Evolutionary conservation across 1,140 invertebrate species (phyloP).

Genomic region (Druon quercuslanigerum): DNA sequence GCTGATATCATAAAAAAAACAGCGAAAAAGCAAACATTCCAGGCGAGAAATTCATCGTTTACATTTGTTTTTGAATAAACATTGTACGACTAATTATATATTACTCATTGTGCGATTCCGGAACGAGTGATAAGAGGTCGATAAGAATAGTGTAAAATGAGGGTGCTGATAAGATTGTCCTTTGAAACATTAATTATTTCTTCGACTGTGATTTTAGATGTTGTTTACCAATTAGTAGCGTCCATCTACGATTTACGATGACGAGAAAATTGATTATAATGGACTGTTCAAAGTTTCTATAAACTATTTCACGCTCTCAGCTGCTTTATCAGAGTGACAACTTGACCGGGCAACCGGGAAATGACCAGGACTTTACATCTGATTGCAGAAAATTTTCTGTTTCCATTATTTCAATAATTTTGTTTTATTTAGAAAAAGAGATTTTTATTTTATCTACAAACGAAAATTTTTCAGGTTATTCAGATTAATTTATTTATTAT

Average conservation of each 20-base stretch:
- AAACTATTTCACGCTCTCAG: not conserved
- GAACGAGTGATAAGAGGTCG: conserved; percentile 9
- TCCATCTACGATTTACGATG: conserved; percentile 10
- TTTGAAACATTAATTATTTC: not conserved
- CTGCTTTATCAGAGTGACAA: not conserved
- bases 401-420: no score
- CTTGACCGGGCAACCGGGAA: no score
- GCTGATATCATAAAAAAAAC: not conserved
- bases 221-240: conserved; percentile 20
- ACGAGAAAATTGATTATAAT: conserved; percentile 1
- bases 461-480: no score
- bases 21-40: conserved; percentile 29
- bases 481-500: no score
- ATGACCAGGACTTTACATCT: no score
- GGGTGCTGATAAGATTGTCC: not conserved
- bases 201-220: not conserved
- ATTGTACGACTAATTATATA: conserved; percentile 25
- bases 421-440: no score
- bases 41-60: conserved; percentile 3
- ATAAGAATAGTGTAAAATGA: not conserved
- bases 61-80: conserved; percentile 25
- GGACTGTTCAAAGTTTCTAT: not conserved
- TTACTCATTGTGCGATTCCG: not conserved
- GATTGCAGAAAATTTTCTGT: no score
- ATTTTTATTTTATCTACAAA: no score